Conservation (phyloP, 2,888 invertebrate genomes). For the Elysia crispata region DNA sequence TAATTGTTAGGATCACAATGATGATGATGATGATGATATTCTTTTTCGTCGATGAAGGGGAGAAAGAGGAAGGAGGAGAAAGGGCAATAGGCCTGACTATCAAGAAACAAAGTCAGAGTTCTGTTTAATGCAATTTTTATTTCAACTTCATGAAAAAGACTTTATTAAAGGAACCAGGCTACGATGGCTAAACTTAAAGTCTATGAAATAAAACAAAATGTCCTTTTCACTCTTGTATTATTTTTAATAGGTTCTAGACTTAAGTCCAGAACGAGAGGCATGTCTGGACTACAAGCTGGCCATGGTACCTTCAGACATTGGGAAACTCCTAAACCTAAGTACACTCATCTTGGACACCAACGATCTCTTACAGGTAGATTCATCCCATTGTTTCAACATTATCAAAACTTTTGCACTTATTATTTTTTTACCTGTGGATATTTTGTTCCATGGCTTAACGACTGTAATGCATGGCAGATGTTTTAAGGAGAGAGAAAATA, state of each 20-base stretch:
- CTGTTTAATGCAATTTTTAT: neutral
- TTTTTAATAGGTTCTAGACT: slow-evolving; percentile 69
- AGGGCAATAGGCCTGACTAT: too few relatives aligned
- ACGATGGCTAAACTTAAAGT: neutral
- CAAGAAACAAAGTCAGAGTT: too few relatives aligned
- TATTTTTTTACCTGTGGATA: too few relatives aligned
- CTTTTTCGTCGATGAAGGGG: too few relatives aligned
- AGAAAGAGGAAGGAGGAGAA: too few relatives aligned
- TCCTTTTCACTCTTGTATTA: neutral
- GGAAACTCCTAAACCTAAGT: slow-evolving; percentile 70
- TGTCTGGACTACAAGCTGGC: slow-evolving; percentile 73
- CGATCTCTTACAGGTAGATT: slow-evolving; percentile 58
- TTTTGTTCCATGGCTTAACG: too few relatives aligned
- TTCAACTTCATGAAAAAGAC: slow-evolving; percentile 13
- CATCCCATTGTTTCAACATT: too few relatives aligned
- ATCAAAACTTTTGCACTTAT: too few relatives aligned
- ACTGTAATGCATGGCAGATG: too few relatives aligned
- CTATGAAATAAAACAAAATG: neutral
- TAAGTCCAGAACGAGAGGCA: slow-evolving; percentile 76
- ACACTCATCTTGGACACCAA: slow-evolving; percentile 76
- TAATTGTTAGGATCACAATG: too few relatives aligned
- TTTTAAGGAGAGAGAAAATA: too few relatives aligned
- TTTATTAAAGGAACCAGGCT: neutral
- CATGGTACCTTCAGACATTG: slow-evolving; percentile 70
- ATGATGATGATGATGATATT: too few relatives aligned